A percentile compares a stretch with the other conserved stretches of the same genome.
Conservation (phyloP, 2,888 invertebrate species). For the Sthenelais limicola region DNA sequence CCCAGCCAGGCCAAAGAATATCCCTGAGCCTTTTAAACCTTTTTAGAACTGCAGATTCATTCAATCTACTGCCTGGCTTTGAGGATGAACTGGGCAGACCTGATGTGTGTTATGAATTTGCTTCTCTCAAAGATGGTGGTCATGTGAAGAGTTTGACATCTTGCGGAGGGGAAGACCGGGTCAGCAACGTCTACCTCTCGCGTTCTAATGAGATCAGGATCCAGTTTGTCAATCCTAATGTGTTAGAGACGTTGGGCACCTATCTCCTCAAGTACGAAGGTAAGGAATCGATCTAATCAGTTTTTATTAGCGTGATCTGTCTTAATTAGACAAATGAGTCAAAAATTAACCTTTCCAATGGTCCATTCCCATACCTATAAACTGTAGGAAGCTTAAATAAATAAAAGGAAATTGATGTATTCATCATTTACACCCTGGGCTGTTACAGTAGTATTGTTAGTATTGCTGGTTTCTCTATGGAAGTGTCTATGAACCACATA, state of each 20-base stretch:
- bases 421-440: too few species aligned
- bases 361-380: too few species aligned
- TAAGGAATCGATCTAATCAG: constrained; percentile 4
- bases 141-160: constrained; percentile 30
- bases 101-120: constrained; percentile 34
- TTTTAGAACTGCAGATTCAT: constrained; percentile 4
- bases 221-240: constrained; percentile 25
- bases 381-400: too few species aligned
- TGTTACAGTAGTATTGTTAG: too few species aligned
- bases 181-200: constrained; percentile 19
- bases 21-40: constrained; percentile 25
- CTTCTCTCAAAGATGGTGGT: constrained; percentile 6
- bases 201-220: constrained; percentile 5
- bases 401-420: too few species aligned
- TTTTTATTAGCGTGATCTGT: too few species aligned
- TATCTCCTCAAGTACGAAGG: constrained; percentile 33
- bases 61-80: not conserved
- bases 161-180: constrained; percentile 26
- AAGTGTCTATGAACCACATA: too few species aligned
- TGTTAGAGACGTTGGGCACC: constrained; percentile 24
- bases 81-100: not conserved
- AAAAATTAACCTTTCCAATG: too few species aligned
- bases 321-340: too few species aligned
- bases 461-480: too few species aligned
- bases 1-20: constrained; percentile 24